A percentile compares a stretch with the other conserved stretches of the same genome.
These are phyloP conservation scores for Ditylenchus dipsaci DNA, from an alignment of 1,140 invertebrate genomes.

Conservation along the genomic window DNA sequence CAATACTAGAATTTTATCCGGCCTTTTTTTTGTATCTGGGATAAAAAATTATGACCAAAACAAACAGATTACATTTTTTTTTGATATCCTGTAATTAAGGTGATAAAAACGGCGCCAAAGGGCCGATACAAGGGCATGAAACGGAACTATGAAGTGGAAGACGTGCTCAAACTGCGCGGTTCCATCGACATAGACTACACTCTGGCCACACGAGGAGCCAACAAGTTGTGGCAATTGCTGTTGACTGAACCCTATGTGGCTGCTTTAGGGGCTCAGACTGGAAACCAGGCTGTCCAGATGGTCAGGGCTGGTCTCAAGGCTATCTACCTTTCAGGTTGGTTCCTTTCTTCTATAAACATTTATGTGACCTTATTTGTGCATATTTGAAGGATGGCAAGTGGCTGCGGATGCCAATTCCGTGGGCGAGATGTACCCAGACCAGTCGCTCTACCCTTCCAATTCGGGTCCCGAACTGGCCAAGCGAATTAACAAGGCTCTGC, in stretches of 20 bases:
- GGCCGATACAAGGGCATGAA: constrained; percentile 57
- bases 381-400: constrained; percentile 59
- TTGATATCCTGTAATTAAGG: constrained; percentile 26
- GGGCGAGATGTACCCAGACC: constrained; percentile 60
- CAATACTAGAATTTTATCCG: too few relatives aligned
- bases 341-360: constrained; percentile 14
- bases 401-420: constrained; percentile 58
- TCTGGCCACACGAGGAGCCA: constrained; percentile 56
- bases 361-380: constrained; percentile 11
- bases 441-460: constrained; percentile 60
- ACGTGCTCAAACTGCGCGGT: constrained; percentile 58
- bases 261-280: constrained; percentile 59
- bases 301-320: constrained; percentile 59
- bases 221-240: constrained; percentile 58
- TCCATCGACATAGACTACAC: constrained; percentile 59
- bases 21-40: too few relatives aligned
- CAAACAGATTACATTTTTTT: too few relatives aligned
- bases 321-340: constrained; percentile 59
- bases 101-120: constrained; percentile 57
- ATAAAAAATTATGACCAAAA: too few relatives aligned
- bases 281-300: constrained; percentile 60
- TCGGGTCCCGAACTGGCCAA: constrained; percentile 58
- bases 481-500: constrained; percentile 58
- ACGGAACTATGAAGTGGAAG: constrained; percentile 58
- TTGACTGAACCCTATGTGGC: constrained; percentile 56